phyloP scores from a whole-genome alignment of 2,888 invertebrate genomes.

The Nomada fabriciana region DNA sequence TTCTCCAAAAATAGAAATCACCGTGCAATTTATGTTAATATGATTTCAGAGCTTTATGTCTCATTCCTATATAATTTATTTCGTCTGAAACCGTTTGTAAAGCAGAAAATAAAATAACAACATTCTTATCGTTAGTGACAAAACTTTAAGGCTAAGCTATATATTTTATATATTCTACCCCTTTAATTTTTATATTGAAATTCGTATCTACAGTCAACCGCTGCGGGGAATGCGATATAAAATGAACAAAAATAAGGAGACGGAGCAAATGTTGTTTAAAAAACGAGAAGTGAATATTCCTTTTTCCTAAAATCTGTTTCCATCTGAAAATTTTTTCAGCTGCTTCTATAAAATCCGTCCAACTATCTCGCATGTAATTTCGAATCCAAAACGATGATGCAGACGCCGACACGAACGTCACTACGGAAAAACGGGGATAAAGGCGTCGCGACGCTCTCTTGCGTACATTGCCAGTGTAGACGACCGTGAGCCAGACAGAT shows the following conservation, averaged over 20 bases:
- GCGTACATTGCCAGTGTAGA: conserved; percentile 2
- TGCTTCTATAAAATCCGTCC: conserved; percentile 16
- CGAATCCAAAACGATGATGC: conserved; percentile 25
- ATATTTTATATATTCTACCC: too few species aligned
- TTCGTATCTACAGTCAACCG: too few species aligned
- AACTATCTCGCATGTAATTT: conserved; percentile 25
- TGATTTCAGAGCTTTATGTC: too few species aligned
- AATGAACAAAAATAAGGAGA: not conserved
- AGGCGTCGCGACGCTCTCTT: conserved; percentile 22
- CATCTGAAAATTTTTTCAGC: not conserved
- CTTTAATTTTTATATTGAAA: too few species aligned
- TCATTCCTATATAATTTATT: too few species aligned
- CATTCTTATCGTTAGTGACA: too few species aligned
- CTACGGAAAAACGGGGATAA: conserved; percentile 44
- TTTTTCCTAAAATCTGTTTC: conserved; percentile 7
- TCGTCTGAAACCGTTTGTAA: too few species aligned
- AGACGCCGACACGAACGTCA: conserved; percentile 32
- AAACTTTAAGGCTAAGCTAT: too few species aligned
- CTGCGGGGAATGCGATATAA: not conserved
- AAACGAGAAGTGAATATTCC: not conserved
- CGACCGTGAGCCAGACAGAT: conserved; percentile 18
- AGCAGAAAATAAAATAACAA: too few species aligned
- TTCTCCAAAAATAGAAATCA: too few species aligned
- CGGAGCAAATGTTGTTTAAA: not conserved
- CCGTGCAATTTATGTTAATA: too few species aligned